These are phyloP conservation scores for Platygyra sinensis DNA, from an alignment of 64 coral and sea anemone species.

Conservation along the genomic window DNA sequence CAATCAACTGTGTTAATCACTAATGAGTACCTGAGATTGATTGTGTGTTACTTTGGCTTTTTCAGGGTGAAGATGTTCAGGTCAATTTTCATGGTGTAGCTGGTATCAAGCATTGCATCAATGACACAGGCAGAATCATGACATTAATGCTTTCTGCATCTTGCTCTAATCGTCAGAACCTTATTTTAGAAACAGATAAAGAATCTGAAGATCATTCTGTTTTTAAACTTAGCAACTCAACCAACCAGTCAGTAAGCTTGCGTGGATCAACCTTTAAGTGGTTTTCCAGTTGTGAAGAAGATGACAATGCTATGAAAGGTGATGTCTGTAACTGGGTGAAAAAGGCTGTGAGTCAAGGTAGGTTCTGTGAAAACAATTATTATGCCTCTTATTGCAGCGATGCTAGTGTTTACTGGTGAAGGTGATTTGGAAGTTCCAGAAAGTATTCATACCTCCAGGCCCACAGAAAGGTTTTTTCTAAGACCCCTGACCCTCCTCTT, in stretches of 20 bases:
- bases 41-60: background rate
- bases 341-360: background rate
- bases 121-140: background rate
- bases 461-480: too few species aligned
- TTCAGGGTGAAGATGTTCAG: background rate
- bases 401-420: too few species aligned
- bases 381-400: too few species aligned
- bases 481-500: too few species aligned
- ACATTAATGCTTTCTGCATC: conserved; percentile 1
- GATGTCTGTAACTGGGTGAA: conserved; percentile 29
- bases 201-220: background rate
- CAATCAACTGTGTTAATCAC: too few species aligned
- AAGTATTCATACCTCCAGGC: too few species aligned
- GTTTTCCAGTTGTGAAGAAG: background rate
- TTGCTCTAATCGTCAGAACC: background rate
- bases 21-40: background rate
- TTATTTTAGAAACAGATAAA: background rate
- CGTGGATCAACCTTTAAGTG: background rate
- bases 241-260: background rate
- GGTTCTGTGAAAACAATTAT: too few species aligned
- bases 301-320: background rate
- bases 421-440: too few species aligned
- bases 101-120: conserved; percentile 21
- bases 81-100: conserved; percentile 26
- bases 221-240: background rate